Evolutionary conservation across 2,888 invertebrate species (phyloP).

Genomic region (Tyria jacobaeae): DNA sequence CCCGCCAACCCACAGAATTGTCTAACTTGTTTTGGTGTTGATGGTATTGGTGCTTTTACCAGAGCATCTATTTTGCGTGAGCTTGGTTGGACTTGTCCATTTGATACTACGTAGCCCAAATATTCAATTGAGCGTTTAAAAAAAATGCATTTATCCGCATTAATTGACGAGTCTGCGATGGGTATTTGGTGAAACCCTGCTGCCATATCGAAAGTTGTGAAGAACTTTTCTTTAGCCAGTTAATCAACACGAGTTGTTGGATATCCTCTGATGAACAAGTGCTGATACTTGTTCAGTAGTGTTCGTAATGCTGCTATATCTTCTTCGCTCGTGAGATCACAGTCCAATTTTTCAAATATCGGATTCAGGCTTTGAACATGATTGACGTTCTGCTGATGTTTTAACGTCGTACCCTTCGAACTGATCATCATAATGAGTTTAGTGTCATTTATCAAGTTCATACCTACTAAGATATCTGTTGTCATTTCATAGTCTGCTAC

Average conservation of each 20-base stretch:
- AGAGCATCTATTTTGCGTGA: too few relatives aligned
- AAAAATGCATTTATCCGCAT: too few relatives aligned
- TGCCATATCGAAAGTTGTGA: constrained; percentile 13
- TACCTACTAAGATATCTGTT: constrained; percentile 34
- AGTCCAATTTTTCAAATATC: constrained; percentile 6
- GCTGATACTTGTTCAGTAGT: constrained; percentile 29
- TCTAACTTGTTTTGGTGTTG: constrained; percentile 37
- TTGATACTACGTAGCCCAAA: too few relatives aligned
- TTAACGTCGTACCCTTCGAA: too few relatives aligned
- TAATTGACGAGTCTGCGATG: too few relatives aligned
- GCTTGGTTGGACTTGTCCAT: too few relatives aligned
- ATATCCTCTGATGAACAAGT: constrained; percentile 33
- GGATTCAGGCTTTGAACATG: constrained; percentile 15
- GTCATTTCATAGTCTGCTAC: constrained; percentile 38
- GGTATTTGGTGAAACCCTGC: constrained; percentile 32
- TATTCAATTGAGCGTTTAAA: too few relatives aligned
- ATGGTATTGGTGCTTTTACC: constrained; percentile 42
- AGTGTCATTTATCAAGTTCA: constrained; percentile 34
- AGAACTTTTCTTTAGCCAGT: constrained; percentile 18
- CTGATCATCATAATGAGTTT: constrained; percentile 34
- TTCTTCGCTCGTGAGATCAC: constrained; percentile 12
- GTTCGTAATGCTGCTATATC: constrained; percentile 6
- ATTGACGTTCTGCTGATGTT: too few relatives aligned
- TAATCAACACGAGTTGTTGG: constrained; percentile 35
- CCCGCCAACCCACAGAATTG: neutral